Evolutionary conservation across 1,140 invertebrate genomes (phyloP).

Genomic region (Drosophila willistoni): DNA sequence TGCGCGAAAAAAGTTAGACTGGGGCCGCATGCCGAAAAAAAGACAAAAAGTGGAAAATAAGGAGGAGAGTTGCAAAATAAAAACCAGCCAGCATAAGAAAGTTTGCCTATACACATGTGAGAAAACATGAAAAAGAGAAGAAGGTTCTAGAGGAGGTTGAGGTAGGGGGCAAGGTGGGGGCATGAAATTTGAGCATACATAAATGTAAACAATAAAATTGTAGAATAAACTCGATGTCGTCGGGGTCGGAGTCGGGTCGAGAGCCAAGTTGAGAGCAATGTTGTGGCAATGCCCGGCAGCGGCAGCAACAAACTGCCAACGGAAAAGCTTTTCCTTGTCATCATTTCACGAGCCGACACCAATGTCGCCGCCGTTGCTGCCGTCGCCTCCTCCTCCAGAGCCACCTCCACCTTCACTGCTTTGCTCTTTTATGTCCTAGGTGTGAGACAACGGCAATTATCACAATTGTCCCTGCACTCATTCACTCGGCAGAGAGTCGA

Average conservation of each 20-base stretch:
- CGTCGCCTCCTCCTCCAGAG: no score
- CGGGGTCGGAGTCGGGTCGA: not conserved
- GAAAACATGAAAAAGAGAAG: constrained; percentile 41
- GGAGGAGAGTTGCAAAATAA: constrained; percentile 41
- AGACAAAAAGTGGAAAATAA: constrained; percentile 49
- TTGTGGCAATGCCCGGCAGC: constrained; percentile 28
- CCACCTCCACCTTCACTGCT: not conserved
- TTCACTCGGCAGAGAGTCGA: constrained; percentile 43
- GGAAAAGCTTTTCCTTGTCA: constrained; percentile 80
- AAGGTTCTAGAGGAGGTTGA: not conserved
- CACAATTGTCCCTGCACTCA: constrained; percentile 73
- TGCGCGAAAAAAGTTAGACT: constrained; percentile 65
- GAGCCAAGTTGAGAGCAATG: constrained; percentile 10
- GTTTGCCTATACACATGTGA: constrained; percentile 57
- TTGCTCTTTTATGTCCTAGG: constrained; percentile 46
- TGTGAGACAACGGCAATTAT: constrained; percentile 81
- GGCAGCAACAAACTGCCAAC: constrained; percentile 63
- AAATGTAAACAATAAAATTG: constrained; percentile 81
- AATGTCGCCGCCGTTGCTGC: not conserved
- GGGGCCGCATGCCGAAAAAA: constrained; percentile 14
- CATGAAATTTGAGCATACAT: constrained; percentile 9
- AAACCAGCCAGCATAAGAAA: constrained; percentile 57
- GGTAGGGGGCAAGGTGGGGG: not conserved
- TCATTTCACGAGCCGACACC: constrained; percentile 73
- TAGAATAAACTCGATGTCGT: constrained; percentile 62